Conservation (phyloP, 2,888 invertebrate genomes). For the Drosophila atripex region DNA sequence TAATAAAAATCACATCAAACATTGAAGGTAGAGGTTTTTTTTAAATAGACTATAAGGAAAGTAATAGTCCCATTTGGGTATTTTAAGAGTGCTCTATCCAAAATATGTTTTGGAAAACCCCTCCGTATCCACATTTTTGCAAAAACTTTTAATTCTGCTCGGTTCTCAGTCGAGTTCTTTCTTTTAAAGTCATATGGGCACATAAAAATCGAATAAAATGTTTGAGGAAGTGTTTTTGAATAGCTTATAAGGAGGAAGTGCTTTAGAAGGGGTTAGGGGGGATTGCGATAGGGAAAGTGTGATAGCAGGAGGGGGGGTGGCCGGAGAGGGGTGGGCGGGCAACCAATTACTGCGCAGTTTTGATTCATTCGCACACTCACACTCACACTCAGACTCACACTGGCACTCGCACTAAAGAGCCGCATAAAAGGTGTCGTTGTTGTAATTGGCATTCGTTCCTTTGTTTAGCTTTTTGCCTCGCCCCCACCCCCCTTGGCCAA, state of each 20-base stretch:
- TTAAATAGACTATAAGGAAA: no score
- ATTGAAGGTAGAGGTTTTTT: no score
- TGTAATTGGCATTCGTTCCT: constrained; percentile 57
- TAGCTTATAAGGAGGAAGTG: constrained; percentile 7
- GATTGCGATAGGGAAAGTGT: constrained; percentile 10
- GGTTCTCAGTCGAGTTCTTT: not conserved
- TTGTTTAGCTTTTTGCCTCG: constrained; percentile 37
- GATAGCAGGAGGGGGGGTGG: not conserved
- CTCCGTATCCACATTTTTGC: no score
- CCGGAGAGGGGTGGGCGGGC: constrained; percentile 16
- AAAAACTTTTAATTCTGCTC: no score
- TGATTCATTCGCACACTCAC: constrained; percentile 27
- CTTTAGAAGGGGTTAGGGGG: not conserved
- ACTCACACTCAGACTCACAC: constrained; percentile 2
- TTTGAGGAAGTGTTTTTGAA: constrained; percentile 33
- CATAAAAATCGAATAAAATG: constrained; percentile 15
- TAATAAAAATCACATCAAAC: no score
- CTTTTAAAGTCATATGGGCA: not conserved
- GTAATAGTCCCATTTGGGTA: no score
- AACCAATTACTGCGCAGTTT: constrained; percentile 71
- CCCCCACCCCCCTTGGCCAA: not conserved
- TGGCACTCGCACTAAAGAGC: constrained; percentile 5
- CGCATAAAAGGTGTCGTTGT: constrained; percentile 61
- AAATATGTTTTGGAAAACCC: no score
- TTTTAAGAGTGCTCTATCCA: no score